phyloP scores from a whole-genome alignment of 2,113 vertebrate genomes.

The Bubo scandiacus region DNA sequence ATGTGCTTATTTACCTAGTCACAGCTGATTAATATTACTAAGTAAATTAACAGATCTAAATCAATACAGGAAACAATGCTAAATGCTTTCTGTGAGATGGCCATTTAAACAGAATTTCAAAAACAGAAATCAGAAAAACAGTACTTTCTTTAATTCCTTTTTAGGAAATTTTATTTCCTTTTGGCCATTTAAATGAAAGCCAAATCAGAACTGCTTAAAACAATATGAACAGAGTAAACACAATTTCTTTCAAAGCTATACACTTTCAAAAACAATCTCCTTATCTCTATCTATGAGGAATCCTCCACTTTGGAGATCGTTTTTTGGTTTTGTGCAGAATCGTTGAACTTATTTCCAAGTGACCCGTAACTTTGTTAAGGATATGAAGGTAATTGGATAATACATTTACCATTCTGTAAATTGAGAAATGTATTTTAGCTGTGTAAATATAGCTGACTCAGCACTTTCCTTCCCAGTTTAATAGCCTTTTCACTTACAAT shows the following conservation, averaged over 20 bases:
- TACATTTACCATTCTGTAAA: conserved; percentile 35
- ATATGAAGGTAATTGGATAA: conserved; percentile 59
- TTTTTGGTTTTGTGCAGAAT: neutral
- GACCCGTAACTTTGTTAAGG: conserved; percentile 46
- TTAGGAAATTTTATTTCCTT: neutral
- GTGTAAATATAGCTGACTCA: conserved; percentile 54
- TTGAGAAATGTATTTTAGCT: conserved; percentile 30
- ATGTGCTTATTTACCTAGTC: neutral
- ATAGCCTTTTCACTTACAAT: conserved; percentile 26
- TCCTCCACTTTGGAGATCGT: neutral
- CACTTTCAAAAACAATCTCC: neutral
- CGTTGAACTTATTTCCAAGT: conserved; percentile 4
- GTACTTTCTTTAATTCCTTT: neutral
- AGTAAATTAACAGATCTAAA: neutral
- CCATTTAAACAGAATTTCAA: neutral
- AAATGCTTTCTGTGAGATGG: neutral
- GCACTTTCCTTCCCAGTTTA: neutral
- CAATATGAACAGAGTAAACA: neutral
- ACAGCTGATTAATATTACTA: neutral
- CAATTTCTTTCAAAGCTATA: neutral
- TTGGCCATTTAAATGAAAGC: neutral
- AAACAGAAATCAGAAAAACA: neutral
- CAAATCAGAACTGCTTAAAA: neutral
- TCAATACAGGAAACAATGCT: neutral
- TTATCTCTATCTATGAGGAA: neutral